A percentile compares a stretch with the other conserved stretches of the same genome.
phyloP scores from a whole-genome alignment of 2,113 vertebrate genomes.

The Chaenogobius annularis region DNA sequence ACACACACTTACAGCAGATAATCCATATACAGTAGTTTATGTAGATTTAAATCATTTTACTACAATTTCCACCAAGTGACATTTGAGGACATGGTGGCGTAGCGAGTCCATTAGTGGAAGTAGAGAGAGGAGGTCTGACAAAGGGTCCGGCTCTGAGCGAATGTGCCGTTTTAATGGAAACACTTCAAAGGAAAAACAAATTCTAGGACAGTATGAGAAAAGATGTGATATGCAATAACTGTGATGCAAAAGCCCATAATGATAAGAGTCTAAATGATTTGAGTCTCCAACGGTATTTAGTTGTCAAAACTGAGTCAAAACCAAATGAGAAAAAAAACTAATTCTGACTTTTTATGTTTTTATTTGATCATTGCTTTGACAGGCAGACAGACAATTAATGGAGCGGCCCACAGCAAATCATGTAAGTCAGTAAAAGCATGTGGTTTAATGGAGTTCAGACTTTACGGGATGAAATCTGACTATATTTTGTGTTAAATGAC shows the following conservation, averaged over 20 bases:
- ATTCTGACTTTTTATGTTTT: no score
- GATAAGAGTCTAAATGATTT: no score
- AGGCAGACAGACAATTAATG: no score
- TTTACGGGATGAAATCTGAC: no score
- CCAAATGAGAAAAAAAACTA: no score
- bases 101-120: conserved; percentile 21
- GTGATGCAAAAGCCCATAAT: neutral
- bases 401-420: no score
- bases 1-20: neutral
- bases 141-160: neutral
- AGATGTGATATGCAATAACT: neutral
- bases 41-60: neutral
- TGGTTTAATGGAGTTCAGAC: no score
- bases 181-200: conserved; percentile 34
- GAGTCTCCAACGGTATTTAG: no score
- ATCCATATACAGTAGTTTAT: neutral
- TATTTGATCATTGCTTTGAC: no score
- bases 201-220: neutral
- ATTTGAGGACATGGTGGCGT: neutral
- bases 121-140: neutral
- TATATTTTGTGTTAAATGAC: no score
- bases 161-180: neutral
- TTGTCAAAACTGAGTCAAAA: no score
- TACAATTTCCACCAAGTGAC: neutral
- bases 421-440: no score